Evolutionary conservation across 2,888 invertebrate species (phyloP).

Genomic region (Cosmorhoe ocellata): DNA sequence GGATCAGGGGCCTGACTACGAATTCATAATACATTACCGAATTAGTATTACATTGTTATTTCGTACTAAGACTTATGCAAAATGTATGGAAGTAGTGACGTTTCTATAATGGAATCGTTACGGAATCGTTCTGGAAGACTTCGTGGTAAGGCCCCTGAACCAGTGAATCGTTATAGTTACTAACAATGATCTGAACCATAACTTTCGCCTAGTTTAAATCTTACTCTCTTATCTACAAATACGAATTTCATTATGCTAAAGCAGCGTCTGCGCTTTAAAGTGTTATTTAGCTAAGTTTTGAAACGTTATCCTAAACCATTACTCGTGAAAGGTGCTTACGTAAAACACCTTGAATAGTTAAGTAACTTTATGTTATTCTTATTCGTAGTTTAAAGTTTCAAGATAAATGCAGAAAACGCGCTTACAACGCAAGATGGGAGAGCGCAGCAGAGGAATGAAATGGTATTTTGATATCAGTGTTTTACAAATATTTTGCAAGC

Average conservation of each 20-base stretch:
- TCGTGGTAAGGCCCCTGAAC: too few relatives aligned
- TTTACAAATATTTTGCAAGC: neutral
- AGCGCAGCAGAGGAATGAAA: constrained; percentile 1
- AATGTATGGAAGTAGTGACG: too few relatives aligned
- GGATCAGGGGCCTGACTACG: too few relatives aligned
- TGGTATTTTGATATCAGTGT: constrained; percentile 1
- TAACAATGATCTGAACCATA: too few relatives aligned
- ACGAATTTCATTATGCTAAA: constrained; percentile 12
- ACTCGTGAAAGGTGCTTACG: constrained; percentile 14
- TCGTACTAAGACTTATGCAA: too few relatives aligned
- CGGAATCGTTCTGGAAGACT: too few relatives aligned
- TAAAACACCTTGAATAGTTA: constrained; percentile 21
- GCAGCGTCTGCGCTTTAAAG: constrained; percentile 7
- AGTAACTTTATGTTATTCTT: constrained; percentile 26
- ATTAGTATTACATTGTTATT: too few relatives aligned
- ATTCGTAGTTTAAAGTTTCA: constrained; percentile 17
- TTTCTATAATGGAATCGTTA: too few relatives aligned
- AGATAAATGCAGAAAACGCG: constrained; percentile 27
- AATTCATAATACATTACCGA: too few relatives aligned
- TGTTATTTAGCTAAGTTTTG: constrained; percentile 14
- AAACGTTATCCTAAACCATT: constrained; percentile 13
- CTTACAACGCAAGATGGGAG: neutral
- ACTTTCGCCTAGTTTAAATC: too few relatives aligned
- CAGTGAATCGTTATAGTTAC: too few relatives aligned
- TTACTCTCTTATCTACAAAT: constrained; percentile 6